Evolutionary conservation across 2,113 vertebrate genomes (phyloP).

Genomic region (Uria lomvia): DNA sequence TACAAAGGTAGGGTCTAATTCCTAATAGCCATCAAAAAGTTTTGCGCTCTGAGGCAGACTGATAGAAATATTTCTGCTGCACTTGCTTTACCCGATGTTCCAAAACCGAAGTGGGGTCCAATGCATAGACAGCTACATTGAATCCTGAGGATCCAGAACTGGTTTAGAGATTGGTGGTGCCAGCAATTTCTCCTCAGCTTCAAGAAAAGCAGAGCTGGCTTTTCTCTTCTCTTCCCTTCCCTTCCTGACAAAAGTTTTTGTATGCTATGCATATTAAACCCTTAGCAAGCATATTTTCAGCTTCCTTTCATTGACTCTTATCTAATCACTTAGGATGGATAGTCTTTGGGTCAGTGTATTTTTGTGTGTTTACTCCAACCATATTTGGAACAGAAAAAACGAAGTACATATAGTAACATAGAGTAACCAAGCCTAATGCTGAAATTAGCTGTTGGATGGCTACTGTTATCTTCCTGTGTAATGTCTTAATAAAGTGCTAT

Average conservation of each 20-base stretch:
- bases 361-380: not conserved
- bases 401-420: not conserved
- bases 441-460: not conserved
- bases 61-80: not conserved
- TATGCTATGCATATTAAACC: not conserved
- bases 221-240: not conserved
- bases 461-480: not conserved
- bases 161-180: not conserved
- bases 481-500: not conserved
- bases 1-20: not conserved
- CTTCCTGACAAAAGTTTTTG: not conserved
- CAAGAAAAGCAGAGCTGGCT: not conserved
- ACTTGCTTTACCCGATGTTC: fast-evolving
- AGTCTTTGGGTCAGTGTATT: not conserved
- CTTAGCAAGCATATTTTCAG: not conserved
- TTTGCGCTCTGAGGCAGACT: not conserved
- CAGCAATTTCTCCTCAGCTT: not conserved
- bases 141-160: not conserved
- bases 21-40: not conserved
- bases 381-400: not conserved
- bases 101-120: not conserved
- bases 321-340: not conserved
- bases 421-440: not conserved
- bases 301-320: not conserved
- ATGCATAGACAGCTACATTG: not conserved